A percentile compares a stretch with the other conserved stretches of the same genome.
These are phyloP conservation scores for Cheilinus undulatus DNA, from an alignment of 2,113 vertebrate genomes.

Conservation along the genomic window DNA sequence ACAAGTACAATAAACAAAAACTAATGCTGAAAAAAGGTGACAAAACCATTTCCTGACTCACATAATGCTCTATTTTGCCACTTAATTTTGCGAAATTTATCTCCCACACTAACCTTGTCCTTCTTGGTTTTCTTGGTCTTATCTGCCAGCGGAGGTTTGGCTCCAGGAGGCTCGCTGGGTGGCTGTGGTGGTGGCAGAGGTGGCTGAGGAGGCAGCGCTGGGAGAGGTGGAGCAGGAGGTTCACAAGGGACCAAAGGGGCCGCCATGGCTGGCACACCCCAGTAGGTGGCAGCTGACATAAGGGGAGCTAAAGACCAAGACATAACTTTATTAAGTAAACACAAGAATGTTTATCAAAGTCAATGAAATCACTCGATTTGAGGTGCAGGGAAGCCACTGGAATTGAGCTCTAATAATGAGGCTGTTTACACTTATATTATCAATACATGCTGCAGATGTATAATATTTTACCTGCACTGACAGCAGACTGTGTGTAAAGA, in stretches of 20 bases:
- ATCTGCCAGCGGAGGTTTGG: slow-evolving; percentile 82
- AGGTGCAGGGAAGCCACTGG: neutral
- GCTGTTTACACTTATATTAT: neutral
- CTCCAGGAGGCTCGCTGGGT: slow-evolving; percentile 69
- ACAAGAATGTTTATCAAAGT: no score
- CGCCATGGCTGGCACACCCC: slow-evolving; percentile 76
- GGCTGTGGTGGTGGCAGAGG: slow-evolving; percentile 77
- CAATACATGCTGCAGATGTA: neutral
- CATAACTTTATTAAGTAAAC: neutral
- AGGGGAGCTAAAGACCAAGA: slow-evolving; percentile 70
- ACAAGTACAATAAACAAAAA: neutral
- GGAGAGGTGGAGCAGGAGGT: slow-evolving; percentile 71
- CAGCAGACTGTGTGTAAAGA: slow-evolving; percentile 89
- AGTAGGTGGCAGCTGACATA: slow-evolving; percentile 82
- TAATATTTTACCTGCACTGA: slow-evolving; percentile 79
- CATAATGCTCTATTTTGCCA: neutral
- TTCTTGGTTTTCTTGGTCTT: slow-evolving; percentile 92
- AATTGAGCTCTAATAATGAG: neutral
- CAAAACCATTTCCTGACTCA: neutral
- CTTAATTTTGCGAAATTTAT: neutral
- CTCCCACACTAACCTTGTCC: slow-evolving; percentile 87
- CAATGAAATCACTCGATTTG: neutral
- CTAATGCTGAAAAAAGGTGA: neutral
- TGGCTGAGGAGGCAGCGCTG: slow-evolving; percentile 73
- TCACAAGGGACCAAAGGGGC: slow-evolving; percentile 84